Evolutionary conservation across 2,113 vertebrate genomes (phyloP), one percentile per base, ranked within the genome.

Genomic region (Pluvianellus socialis): DNA sequence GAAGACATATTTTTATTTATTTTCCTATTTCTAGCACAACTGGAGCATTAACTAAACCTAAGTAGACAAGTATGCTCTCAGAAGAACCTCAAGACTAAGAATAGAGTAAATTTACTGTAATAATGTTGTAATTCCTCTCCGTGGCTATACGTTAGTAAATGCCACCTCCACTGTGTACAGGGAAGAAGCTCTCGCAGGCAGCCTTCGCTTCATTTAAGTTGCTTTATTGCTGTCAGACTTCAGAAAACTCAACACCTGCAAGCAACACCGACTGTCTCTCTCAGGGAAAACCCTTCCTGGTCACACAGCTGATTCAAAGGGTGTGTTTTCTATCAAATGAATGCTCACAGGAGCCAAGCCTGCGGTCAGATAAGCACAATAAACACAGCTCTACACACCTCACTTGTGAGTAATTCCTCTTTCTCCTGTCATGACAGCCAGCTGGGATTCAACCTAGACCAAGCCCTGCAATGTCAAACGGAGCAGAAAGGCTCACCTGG

Each of bases 181-280:
- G 63, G 40, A 86, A 96, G 72, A 40, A 22, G 49, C 47, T 86
- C 72, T 87, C 58, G 73, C 68, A 88, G 12, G 16, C 55, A 92
- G 79, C n/a, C 72, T 79, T 67, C 88, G 71, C 79, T 95, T 61
- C 76, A 83, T 71, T 58, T 27, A 9, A 92, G 49, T 71, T 66
- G 92, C 27, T 82, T 93, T 96, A 92, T 3, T 91, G 71, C 45
- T 75, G 68, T 88, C 59, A 92, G 61, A 68, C 8, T 79, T 93
- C 53, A 52, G 70, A 93, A 72, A 94, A 66, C 61, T 63, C 77
- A 79, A 66, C 12, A 27, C 50, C 66, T 70, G 59, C 53, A 85
- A 83, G 86, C 49, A 88, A 30, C 0, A 3, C 14, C 13, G 65
- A 42, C 42, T 21, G 4, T 2, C 14, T 11, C 6, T 88, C 76